Evolutionary conservation across 2,888 invertebrate genomes (phyloP), one percentile per base, ranked within the genome.

Genomic region (Troides oblongomaculatus): DNA sequence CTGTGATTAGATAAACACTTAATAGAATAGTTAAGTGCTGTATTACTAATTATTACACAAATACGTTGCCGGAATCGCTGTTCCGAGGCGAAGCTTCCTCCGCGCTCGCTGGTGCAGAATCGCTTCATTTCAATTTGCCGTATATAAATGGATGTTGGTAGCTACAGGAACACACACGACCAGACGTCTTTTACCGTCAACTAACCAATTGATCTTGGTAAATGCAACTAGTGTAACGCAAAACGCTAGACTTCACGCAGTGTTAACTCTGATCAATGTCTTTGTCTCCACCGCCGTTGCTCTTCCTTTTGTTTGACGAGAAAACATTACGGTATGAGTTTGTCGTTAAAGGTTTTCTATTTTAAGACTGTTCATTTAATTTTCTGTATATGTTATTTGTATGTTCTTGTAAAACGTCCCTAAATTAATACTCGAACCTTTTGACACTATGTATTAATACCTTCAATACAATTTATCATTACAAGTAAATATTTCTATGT

Each of bases 11-110:
- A 14, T n/a, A 17, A 10, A n/a, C 80, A 73, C 73, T 62, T 81
- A 85, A 81, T 84, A 79, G 82, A 87, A 84, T 81, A 80, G 78
- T 75, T 76, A 75, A 83, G 84, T 81, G 83, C 77, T 81, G 84
- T 84, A 81, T 87, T 86, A 86, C 89, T 90, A 89, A 89, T 90
- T 86, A 88, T 88, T 88, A 87, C 85, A 87, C 85, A 88, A 89
- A 88, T 87, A 83, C 81, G 84, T 87, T 85, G 82, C 79, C 78
- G 83, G 87, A 85, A 88, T 85, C 79, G 78, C 75, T 81, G 83
- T 85, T 83, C 81, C 79, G 78, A 77, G 10, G 80, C 74, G 76
- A 77, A 76, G 82, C 79, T 86, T 86, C 85, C 87, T 84, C 81
- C 78, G 78, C 77, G 39, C 57, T 68, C 50, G 46, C 60, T 60